Base-by-base conservation (phyloP, 2,888 invertebrate species). In the Kuschelorhynchus macadamiae region DNA sequence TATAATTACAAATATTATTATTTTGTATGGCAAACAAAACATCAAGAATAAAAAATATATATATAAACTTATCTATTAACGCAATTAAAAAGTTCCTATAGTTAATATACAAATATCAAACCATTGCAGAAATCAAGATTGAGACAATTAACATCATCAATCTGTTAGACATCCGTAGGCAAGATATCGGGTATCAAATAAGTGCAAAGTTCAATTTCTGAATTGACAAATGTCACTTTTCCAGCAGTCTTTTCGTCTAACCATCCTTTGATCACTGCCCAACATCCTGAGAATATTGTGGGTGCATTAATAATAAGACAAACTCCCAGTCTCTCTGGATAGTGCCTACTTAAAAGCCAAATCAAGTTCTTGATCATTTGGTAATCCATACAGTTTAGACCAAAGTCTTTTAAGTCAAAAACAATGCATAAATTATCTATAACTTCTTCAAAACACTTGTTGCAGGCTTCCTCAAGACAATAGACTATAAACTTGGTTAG, bases 341-440 rank as follows among this genome's bases (percentile, higher is more conserved):
- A 93, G 79, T 93, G 92, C 70, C 90, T 87, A 76, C 91, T 90
- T 9, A 93, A 85, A 36, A 93, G 81, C 92, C 92, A 92, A 71
- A 93, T 92, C 32, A 93, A 84, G 80, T 92, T 92, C 81, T 92
- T 92, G 11, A 93, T 86, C 68, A 93, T 86, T 81, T 92, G 92
- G 81, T 93, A 93, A 79, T 93, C 93, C 92, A 93, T 92, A 77
- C 91, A 92, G 42, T 88, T 89, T 42, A 92, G 83, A 63, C 91
- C 91, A 79, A 93, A 93, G 73, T 87, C 89, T 72, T 88, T 88
- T 73, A 93, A 82, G 82, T 93, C 93, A 82, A 93, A 93, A 36
- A 93, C 89, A 78, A 93, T 92, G 79, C 93, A 93, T 14, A 93
- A 81, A 78, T 92, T 92, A 82, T 93, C 93, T 14, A 91, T 87